Percentiles rank a stretch among this genome's conserved stretches.
These are phyloP conservation scores for Kryphioiulus occultus DNA, from an alignment of 2,888 invertebrate genomes.

Conservation along the genomic window DNA sequence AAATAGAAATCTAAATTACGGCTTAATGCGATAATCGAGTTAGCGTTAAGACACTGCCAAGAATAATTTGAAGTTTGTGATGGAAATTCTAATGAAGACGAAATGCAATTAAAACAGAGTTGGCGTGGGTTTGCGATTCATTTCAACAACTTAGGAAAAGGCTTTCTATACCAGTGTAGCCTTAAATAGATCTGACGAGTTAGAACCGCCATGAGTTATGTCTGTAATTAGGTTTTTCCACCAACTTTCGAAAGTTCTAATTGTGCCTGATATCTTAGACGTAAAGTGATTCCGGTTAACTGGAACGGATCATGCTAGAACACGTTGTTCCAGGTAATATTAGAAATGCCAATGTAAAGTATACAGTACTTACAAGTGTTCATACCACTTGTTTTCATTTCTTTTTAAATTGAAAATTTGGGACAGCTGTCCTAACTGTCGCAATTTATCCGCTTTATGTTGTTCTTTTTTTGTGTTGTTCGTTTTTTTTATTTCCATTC, in stretches of 20 bases:
- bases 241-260: neutral
- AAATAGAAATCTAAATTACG: neutral
- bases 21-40: neutral
- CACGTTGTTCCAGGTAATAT: no score
- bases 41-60: neutral
- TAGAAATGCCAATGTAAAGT: no score
- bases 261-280: no score
- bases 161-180: neutral
- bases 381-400: no score
- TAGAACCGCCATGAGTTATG: neutral
- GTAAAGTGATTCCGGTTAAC: no score
- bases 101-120: neutral
- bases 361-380: no score
- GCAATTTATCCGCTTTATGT: no score
- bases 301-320: no score
- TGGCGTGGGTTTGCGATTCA: neutral
- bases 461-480: no score
- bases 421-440: no score
- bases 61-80: slow-evolving; percentile 1
- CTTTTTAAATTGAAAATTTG: no score
- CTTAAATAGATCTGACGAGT: neutral
- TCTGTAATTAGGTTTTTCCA: neutral
- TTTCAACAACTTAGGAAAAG: neutral
- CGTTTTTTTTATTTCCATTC: no score
- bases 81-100: neutral